Evolutionary conservation across 2,797 vertebrate species (phyloP).

Genomic region (Hirundo rustica): DNA sequence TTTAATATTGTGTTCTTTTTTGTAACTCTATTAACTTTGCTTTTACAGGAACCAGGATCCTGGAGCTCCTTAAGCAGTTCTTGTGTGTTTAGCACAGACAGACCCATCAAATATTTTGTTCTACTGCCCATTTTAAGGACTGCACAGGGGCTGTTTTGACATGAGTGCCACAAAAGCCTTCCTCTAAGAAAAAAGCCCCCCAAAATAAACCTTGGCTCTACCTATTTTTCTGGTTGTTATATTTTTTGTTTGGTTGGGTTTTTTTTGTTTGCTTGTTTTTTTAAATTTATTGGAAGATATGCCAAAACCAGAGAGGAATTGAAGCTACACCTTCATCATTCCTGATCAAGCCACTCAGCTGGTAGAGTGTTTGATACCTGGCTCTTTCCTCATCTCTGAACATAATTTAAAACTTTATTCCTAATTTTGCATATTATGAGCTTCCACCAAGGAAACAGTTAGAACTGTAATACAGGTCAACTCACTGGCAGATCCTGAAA

Average conservation of each 20-base stretch:
- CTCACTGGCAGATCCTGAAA: not conserved
- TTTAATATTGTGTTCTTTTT: constrained; percentile 14
- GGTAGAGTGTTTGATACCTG: not conserved
- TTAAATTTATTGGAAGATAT: not conserved
- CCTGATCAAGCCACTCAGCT: not conserved
- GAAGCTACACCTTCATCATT: not conserved
- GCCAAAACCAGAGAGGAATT: not conserved
- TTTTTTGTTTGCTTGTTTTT: too few species aligned
- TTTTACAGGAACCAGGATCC: not conserved
- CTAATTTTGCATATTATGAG: not conserved
- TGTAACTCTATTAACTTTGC: not conserved
- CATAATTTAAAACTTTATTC: not conserved
- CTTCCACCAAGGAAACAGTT: not conserved
- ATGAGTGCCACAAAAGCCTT: not conserved
- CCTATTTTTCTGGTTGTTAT: not conserved
- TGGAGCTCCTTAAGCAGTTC: not conserved
- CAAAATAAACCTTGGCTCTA: not conserved
- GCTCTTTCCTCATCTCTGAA: not conserved
- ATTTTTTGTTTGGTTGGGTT: not conserved
- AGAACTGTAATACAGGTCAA: not conserved
- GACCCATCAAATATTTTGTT: not conserved
- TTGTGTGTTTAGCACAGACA: not conserved
- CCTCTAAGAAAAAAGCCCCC: not conserved
- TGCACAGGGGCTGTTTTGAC: not conserved
- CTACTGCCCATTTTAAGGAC: not conserved